A percentile compares a stretch with the other conserved stretches of the same genome.
Evolutionary conservation across 2,888 invertebrate genomes (phyloP).

Genomic region (Dryobota labecula): DNA sequence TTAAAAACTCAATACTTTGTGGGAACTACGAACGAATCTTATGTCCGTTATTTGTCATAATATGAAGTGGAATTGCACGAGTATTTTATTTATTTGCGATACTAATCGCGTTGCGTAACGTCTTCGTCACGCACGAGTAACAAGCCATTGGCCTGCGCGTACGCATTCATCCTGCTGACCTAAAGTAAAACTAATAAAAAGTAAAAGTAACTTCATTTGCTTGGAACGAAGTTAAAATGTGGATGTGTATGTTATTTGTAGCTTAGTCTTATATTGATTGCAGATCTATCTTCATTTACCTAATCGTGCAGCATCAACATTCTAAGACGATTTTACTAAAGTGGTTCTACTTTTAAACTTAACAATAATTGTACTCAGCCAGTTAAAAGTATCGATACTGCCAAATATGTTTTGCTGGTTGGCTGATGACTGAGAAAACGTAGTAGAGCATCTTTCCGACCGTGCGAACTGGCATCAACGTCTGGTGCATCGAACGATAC

Average conservation of each 20-base stretch:
- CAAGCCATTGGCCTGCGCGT: constrained; percentile 54
- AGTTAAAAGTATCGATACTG: not conserved
- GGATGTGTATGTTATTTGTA: not conserved
- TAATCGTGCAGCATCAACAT: not conserved
- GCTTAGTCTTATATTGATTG: not conserved
- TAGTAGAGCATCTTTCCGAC: constrained; percentile 83
- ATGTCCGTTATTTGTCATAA: constrained; percentile 24
- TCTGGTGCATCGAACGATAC: constrained; percentile 91
- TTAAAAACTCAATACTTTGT: not conserved
- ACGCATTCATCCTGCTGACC: constrained; percentile 48
- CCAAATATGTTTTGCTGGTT: constrained; percentile 8
- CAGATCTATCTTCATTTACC: not conserved
- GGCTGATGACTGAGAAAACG: constrained; percentile 20
- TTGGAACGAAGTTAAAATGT: not conserved
- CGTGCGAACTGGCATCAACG: constrained; percentile 84
- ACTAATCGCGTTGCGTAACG: constrained; percentile 36
- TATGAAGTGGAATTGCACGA: constrained; percentile 5
- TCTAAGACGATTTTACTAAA: not conserved
- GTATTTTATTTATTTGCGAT: constrained; percentile 26
- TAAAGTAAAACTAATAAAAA: constrained; percentile 32
- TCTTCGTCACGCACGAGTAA: constrained; percentile 42
- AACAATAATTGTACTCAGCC: not conserved
- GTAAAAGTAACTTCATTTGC: constrained; percentile 29
- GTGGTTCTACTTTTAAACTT: not conserved
- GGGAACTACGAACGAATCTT: not conserved